These are phyloP conservation scores for Gymnogyps californianus DNA, from an alignment of 2,113 vertebrate genomes.

Conservation along the genomic window DNA sequence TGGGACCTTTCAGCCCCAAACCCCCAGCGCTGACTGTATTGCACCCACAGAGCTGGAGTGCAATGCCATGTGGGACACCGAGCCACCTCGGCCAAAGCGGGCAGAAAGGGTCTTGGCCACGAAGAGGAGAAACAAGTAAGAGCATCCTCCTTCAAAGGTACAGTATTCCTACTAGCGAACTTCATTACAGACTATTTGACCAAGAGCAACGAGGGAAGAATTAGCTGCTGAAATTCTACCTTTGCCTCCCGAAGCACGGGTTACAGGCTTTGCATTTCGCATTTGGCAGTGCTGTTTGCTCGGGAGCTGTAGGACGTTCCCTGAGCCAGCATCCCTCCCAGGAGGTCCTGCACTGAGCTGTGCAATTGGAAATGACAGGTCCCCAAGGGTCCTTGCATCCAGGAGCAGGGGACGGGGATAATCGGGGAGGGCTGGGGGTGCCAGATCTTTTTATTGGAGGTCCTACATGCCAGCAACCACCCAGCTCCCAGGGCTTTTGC, in stretches of 20 bases:
- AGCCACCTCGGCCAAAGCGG: background rate
- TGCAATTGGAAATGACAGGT: rapidly evolving
- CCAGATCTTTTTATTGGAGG: background rate
- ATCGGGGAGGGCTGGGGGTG: too few species aligned
- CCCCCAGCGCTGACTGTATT: rapidly evolving
- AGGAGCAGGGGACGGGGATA: background rate
- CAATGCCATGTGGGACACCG: rapidly evolving
- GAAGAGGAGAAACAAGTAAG: background rate
- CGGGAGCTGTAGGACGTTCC: background rate
- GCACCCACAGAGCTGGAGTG: background rate
- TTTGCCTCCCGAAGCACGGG: background rate
- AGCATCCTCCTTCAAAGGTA: background rate
- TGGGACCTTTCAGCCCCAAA: background rate
- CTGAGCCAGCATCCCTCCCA: background rate
- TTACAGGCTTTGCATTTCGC: too few species aligned
- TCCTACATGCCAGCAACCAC: background rate
- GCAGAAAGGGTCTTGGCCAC: background rate
- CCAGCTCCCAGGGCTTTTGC: background rate
- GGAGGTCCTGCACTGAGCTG: background rate
- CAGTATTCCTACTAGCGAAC: background rate
- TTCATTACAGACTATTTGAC: background rate
- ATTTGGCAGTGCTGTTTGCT: background rate
- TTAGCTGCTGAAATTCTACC: background rate
- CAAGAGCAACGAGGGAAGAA: background rate
- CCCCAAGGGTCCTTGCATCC: background rate